phyloP scores from a whole-genome alignment of 2,888 invertebrate genomes.

The Dryomyza anilis region DNA sequence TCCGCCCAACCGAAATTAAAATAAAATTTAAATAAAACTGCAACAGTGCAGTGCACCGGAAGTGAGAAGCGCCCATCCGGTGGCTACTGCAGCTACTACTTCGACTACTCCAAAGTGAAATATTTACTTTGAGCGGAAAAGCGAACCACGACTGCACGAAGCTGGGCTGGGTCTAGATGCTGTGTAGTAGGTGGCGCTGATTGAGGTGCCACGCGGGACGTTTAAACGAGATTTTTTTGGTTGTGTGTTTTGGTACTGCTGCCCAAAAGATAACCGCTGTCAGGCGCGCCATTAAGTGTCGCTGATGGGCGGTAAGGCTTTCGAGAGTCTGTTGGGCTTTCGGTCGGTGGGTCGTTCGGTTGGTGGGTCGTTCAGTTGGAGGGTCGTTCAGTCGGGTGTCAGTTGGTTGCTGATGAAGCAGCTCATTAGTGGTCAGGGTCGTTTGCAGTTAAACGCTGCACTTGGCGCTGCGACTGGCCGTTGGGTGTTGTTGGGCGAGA shows the following conservation, averaged over 20 bases:
- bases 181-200: neutral
- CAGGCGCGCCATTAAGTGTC: slow-evolving; percentile 24
- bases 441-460: slow-evolving; percentile 7
- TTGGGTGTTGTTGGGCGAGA: no score
- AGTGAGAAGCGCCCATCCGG: slow-evolving; percentile 23
- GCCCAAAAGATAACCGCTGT: slow-evolving; percentile 10
- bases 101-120: slow-evolving; percentile 10
- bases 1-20: slow-evolving; percentile 22
- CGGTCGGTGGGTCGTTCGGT: no score
- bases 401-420: slow-evolving; percentile 7
- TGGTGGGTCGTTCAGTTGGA: no score
- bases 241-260: neutral
- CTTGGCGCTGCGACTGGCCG: no score
- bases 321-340: no score
- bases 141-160: neutral
- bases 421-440: slow-evolving; percentile 21
- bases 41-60: slow-evolving; percentile 12
- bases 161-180: neutral
- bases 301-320: neutral
- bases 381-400: no score
- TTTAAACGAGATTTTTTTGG: neutral
- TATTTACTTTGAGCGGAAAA: slow-evolving; percentile 12
- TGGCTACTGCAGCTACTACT: neutral
- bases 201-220: neutral
- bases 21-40: slow-evolving; percentile 22